Evolutionary conservation across 1,140 invertebrate genomes (phyloP).

Genomic region (Leptopilina clavipes): DNA sequence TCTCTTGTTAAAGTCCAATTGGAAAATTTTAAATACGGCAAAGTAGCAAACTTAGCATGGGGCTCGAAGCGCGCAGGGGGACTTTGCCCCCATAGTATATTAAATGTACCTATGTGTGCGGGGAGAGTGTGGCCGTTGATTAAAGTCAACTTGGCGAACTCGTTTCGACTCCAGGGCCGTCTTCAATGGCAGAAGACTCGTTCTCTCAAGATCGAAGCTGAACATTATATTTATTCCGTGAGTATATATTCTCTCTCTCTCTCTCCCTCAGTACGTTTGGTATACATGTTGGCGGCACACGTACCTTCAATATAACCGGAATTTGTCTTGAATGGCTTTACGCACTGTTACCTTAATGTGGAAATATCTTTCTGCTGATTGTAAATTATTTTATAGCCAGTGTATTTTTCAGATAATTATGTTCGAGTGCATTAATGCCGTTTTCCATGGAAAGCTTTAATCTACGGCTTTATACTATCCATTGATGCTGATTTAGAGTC

Average conservation of each 20-base stretch:
- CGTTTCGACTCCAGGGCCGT: slow-evolving; percentile 14
- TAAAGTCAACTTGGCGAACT: slow-evolving; percentile 34
- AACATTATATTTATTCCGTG: not conserved
- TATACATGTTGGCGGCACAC: not conserved
- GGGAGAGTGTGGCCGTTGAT: not conserved
- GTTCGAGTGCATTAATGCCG: not conserved
- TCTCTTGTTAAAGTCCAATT: too few species aligned
- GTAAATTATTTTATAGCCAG: slow-evolving; percentile 14
- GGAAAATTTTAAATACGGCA: too few species aligned
- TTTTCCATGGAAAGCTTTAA: slow-evolving; percentile 9
- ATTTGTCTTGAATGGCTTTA: slow-evolving; percentile 6
- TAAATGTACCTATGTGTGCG: too few species aligned
- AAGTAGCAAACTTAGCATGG: too few species aligned
- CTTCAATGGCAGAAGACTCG: slow-evolving; percentile 8
- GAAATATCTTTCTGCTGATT: slow-evolving; percentile 26
- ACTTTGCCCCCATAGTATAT: too few species aligned
- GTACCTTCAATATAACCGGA: slow-evolving; percentile 9
- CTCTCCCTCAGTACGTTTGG: too few species aligned
- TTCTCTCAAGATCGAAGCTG: slow-evolving; percentile 1
- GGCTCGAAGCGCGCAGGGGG: too few species aligned
- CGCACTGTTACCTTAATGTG: slow-evolving; percentile 19
- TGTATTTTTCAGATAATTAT: slow-evolving; percentile 15
- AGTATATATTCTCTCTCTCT: too few species aligned
- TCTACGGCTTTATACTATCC: slow-evolving; percentile 1
- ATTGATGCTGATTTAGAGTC: slow-evolving; percentile 19